Base-by-base conservation (phyloP, 1,140 invertebrate genomes). In the Meloidogyne exigua region DNA sequence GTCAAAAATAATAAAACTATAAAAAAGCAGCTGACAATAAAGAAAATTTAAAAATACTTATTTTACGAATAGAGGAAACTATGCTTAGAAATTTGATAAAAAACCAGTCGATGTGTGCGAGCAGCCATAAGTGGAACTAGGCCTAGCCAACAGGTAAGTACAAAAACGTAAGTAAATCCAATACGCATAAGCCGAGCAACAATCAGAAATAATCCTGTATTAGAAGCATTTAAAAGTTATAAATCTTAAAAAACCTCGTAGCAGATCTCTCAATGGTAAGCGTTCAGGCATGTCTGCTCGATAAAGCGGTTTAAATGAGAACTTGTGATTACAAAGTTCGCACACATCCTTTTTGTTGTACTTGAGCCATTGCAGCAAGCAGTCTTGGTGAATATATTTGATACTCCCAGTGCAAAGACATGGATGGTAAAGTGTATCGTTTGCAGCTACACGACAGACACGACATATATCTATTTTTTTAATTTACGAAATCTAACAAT, bases 341-440 rank as follows among this genome's bases (percentile, higher is more conserved):
- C 97, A 99, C 85, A 95, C 97, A 89, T 99, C 96, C 89, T 98
- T 98, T 76, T 95, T 91, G 65, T 95, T 97, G 88, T 98, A 98
- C 80, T 91, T 90, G 42, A 92, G 86, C 91, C 91, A 92, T 85
- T 92, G 91, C 12, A 91, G 88, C 42, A 92, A 87, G 85, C 91
- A 91, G 78, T 91, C 91, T 88, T 98, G 95, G 89, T 99, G 96
- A 66, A 99, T 98, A 91, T 93, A 99, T 90, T 98, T 98, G 77
- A 99, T 99, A 79, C 94, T 96, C 64, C 96, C 96, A 13, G 95
- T 97, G 88, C 96, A 99, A 70, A 98, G 64, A 89, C 96, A 99
- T 0, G 96, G 96, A 90, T 99, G 95, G 88, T 95, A 99, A 4
- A 98, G 89, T 0, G 80, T 94, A 91, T 79, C 82, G 9, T 82